Conservation (phyloP, 30 jellyfish, hydroid and myxozoan species). For the Turritopsis dohrnii region DNA sequence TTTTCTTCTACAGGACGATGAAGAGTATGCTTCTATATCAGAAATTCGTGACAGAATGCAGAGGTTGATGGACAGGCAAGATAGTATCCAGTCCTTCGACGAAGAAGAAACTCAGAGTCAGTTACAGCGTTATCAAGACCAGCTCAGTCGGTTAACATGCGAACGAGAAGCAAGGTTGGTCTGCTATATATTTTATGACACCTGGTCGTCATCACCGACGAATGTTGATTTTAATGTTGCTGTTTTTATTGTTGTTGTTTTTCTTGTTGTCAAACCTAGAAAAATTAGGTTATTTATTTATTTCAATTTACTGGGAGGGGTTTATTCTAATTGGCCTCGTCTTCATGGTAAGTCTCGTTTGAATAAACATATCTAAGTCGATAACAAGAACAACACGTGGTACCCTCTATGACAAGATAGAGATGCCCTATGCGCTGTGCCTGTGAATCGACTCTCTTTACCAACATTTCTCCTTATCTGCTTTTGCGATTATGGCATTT, state of each 20-base stretch:
- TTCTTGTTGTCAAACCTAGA: neutral
- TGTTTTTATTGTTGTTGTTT: no score
- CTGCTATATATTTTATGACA: neutral
- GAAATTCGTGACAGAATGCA: slow-evolving; percentile 91
- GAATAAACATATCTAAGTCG: no score
- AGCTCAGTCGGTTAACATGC: slow-evolving; percentile 61
- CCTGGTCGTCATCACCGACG: no score
- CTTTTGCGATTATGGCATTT: neutral
- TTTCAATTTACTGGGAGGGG: neutral
- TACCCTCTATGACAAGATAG: no score
- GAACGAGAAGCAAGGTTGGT: slow-evolving; percentile 70
- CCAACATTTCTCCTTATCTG: no score
- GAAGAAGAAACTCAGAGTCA: slow-evolving; percentile 57
- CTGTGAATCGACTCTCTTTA: no score
- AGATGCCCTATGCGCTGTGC: no score
- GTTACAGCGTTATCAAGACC: slow-evolving; percentile 68
- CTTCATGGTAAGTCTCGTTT: neutral
- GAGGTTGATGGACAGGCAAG: slow-evolving; percentile 65
- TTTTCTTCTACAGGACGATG: slow-evolving; percentile 79
- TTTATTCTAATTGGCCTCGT: neutral
- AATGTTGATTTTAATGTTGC: no score
- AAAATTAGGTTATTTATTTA: neutral
- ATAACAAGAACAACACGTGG: no score
- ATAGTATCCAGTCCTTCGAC: slow-evolving; percentile 39
- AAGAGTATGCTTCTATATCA: slow-evolving; percentile 91